Evolutionary conservation across 2,888 invertebrate species (phyloP).

Genomic region (Euzophera pinguis): DNA sequence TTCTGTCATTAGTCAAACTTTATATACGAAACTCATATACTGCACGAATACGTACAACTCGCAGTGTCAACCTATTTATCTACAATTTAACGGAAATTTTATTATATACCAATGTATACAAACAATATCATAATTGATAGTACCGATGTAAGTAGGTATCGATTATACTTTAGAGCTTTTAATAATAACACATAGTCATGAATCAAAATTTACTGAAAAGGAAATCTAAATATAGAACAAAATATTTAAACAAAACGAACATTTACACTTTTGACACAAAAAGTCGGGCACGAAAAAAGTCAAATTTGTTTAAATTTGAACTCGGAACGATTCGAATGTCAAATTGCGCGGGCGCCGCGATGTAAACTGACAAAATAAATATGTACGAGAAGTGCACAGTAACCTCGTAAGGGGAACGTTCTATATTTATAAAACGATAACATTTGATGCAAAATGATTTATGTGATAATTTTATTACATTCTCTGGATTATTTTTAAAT

Average conservation of each 20-base stretch:
- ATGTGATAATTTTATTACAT: constrained; percentile 13
- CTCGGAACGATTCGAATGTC: constrained; percentile 22
- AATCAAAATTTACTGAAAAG: too few relatives aligned
- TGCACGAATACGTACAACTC: too few relatives aligned
- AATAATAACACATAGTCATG: too few relatives aligned
- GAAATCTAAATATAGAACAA: too few relatives aligned
- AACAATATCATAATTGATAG: too few relatives aligned
- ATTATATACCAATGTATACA: too few relatives aligned
- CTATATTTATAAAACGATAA: constrained; percentile 15
- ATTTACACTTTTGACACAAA: background rate
- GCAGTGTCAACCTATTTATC: too few relatives aligned
- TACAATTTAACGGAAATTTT: too few relatives aligned
- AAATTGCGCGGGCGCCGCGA: constrained; percentile 35
- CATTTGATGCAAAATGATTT: constrained; percentile 17
- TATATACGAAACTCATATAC: too few relatives aligned
- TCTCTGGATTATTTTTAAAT: constrained; percentile 3
- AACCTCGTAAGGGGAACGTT: constrained; percentile 40
- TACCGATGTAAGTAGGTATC: too few relatives aligned
- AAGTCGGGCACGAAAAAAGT: background rate
- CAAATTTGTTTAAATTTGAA: background rate
- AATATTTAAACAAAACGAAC: background rate
- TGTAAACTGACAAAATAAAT: constrained; percentile 39
- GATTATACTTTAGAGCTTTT: too few relatives aligned
- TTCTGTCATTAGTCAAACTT: too few relatives aligned
- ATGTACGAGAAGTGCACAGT: constrained; percentile 30